These are phyloP conservation scores for Drosophila mauritiana DNA, from an alignment of 1,140 invertebrate species.

Conservation along the genomic window DNA sequence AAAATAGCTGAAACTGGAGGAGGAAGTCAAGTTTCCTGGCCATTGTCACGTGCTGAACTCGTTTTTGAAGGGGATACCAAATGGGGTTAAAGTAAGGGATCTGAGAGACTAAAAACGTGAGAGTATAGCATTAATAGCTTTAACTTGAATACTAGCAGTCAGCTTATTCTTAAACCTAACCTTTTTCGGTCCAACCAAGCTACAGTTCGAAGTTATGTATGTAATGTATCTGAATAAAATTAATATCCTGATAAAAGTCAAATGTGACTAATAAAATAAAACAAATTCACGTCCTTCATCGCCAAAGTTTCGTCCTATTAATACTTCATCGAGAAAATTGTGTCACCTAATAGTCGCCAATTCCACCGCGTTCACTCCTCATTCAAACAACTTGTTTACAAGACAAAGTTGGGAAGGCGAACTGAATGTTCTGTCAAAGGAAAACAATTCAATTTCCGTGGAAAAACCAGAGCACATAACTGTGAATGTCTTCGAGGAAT, in stretches of 20 bases:
- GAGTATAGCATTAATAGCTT: background rate
- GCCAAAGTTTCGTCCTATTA: slow-evolving; percentile 61
- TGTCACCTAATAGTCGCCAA: slow-evolving; percentile 38
- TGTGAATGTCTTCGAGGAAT: slow-evolving; percentile 56
- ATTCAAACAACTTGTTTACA: slow-evolving; percentile 68
- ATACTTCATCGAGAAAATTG: slow-evolving; percentile 73
- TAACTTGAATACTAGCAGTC: background rate
- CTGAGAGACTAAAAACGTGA: background rate
- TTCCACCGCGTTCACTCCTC: background rate
- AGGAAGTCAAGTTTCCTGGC: slow-evolving; percentile 68
- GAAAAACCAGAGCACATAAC: slow-evolving; percentile 55
- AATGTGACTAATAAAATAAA: slow-evolving; percentile 57
- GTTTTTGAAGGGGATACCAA: slow-evolving; percentile 28
- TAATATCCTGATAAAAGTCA: slow-evolving; percentile 47
- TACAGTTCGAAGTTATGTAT: background rate
- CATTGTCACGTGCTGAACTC: slow-evolving; percentile 71
- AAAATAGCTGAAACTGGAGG: slow-evolving; percentile 25
- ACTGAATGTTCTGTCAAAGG: slow-evolving; percentile 57
- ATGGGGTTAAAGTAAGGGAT: background rate
- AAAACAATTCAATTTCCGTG: slow-evolving; percentile 81
- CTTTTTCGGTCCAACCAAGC: background rate
- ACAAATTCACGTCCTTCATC: slow-evolving; percentile 11
- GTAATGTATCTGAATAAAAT: slow-evolving; percentile 10
- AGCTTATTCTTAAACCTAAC: no score
- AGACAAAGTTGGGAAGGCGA: slow-evolving; percentile 46